Conservation (phyloP, 2,888 invertebrate genomes). For the Megaustenia siamemsis region DNA sequence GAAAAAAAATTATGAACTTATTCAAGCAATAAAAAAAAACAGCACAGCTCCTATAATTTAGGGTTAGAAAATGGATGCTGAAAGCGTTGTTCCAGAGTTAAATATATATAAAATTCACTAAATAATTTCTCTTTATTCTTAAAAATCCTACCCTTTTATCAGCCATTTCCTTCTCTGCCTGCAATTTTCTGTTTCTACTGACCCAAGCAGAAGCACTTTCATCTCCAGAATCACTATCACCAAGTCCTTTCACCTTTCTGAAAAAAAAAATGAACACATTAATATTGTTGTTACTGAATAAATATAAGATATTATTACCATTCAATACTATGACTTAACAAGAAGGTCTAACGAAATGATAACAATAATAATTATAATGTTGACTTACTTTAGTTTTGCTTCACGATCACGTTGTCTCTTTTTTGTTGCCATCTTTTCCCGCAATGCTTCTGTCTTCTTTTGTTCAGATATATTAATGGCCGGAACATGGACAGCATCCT, state of each 20-base stretch:
- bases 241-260: slow-evolving; percentile 76
- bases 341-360: no score
- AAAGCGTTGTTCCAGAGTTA: no score
- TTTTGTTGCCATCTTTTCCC: slow-evolving; percentile 88
- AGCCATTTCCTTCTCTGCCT: slow-evolving; percentile 90
- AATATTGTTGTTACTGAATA: no score
- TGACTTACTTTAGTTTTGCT: slow-evolving; percentile 83
- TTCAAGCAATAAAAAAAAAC: no score
- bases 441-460: slow-evolving; percentile 88
- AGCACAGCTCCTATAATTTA: no score
- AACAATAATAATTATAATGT: not conserved
- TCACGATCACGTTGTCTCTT: slow-evolving; percentile 90
- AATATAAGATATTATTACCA: no score
- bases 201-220: slow-evolving; percentile 89
- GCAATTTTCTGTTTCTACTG: slow-evolving; percentile 87
- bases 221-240: slow-evolving; percentile 84
- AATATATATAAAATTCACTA: no score
- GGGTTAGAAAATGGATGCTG: no score
- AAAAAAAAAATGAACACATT: slow-evolving; percentile 9
- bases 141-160: slow-evolving; percentile 86
- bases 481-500: slow-evolving; percentile 81
- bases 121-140: not conserved
- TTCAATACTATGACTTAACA: no score
- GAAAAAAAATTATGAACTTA: no score
- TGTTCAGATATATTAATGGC: slow-evolving; percentile 83